Conservation (phyloP, 1,140 invertebrate genomes). For the Drosophila kikkawai region DNA sequence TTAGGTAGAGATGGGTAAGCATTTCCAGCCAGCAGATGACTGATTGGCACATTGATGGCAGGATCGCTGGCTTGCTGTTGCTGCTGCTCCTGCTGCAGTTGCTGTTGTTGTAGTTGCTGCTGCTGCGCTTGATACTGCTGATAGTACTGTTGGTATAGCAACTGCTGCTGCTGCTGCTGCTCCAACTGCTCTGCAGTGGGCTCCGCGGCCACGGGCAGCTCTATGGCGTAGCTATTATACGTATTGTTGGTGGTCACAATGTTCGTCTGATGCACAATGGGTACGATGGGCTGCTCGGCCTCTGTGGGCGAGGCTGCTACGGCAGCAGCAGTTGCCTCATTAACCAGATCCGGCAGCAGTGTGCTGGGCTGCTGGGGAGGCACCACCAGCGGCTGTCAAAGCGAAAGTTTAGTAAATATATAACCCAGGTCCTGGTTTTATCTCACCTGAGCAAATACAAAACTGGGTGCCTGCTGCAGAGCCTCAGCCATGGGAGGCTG, state of each 20-base stretch:
- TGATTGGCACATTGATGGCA: constrained; percentile 68
- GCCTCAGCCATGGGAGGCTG: constrained; percentile 85
- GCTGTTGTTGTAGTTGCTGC: constrained; percentile 33
- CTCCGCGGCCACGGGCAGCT: constrained; percentile 53
- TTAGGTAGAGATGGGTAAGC: constrained; percentile 73
- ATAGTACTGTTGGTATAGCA: constrained; percentile 43
- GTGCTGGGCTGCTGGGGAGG: constrained; percentile 40
- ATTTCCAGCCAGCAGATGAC: constrained; percentile 69
- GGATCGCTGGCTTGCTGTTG: constrained; percentile 16
- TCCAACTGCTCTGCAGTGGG: constrained; percentile 29
- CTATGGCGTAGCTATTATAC: constrained; percentile 63
- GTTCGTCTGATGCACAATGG: constrained; percentile 32
- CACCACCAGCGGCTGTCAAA: constrained; percentile 51
- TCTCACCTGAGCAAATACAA: constrained; percentile 68
- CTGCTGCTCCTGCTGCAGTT: constrained; percentile 24
- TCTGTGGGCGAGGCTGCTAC: constrained; percentile 18
- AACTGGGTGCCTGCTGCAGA: constrained; percentile 80
- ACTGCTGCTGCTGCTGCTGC: constrained; percentile 39
- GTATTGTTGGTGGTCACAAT: constrained; percentile 40
- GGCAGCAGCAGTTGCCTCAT: constrained; percentile 59
- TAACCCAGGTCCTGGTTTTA: not conserved
- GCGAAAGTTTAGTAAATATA: not conserved
- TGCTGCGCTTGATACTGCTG: constrained; percentile 46
- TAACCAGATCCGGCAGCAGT: constrained; percentile 63
- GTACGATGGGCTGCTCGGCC: constrained; percentile 7